Base-by-base conservation (phyloP, 2,888 invertebrate genomes). In the Mayetiola destructor region DNA sequence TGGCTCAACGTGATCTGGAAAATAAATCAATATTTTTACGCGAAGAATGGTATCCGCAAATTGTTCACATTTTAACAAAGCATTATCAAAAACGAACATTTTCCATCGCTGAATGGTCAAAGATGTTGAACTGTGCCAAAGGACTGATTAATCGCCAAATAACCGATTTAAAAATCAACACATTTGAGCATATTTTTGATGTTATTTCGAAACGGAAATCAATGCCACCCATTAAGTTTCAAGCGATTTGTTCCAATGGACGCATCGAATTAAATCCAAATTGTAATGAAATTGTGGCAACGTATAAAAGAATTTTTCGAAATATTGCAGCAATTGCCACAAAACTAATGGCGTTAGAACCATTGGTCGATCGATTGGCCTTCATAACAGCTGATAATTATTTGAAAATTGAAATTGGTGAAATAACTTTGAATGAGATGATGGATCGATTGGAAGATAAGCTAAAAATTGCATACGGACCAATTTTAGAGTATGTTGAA, bases 111-210 rank as follows among this genome's bases (percentile, higher is more conserved):
- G 64, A 66, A 12, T 68, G 71, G 66, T 63, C 65, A 9, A 66
- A 66, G 18, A 65, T 73, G 10, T 69, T 74, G 62, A 62, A 63
- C 9, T 76, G 73, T 40, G 66, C 74, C 1, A 75, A 73, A 59
- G 73, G 71, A 27, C 66, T 81, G 1, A 73, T 81, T 58, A 73
- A 76, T 37, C 75, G 78, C 63, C 80, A 82, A 68, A 77, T 88
- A 62, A 79, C 82, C 62, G 78, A 80, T 63, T 65, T 82, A 32
- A 81, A 86, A 74, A 77, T 80, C 55, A 73, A 77, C 56, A 84
- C 85, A 8, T 79, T 87, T 52, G 73, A 80, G 42, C 76, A 80
- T 61, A 70, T 87, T 8, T 75, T 82, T 59, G 72, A 77, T 1
- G 69, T 76, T 8, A 74, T 83, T 10, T 71, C 74, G 57, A 69